phyloP scores from a whole-genome alignment of 2,797 vertebrate species.

The Falco naumanni region DNA sequence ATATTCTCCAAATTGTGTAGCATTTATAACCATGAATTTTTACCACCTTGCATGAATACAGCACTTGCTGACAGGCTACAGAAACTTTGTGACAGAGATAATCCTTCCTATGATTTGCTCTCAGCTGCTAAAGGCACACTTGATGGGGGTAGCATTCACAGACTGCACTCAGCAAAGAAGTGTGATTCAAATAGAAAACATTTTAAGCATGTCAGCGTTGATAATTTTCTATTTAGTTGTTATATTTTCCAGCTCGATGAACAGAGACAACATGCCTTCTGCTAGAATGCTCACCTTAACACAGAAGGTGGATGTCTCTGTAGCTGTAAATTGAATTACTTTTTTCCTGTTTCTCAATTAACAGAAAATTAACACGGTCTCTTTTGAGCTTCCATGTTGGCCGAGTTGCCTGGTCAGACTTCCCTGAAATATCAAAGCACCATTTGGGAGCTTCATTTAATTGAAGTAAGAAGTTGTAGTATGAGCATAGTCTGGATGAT shows the following conservation, averaged over 20 bases:
- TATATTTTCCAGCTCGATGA: not conserved
- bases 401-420: not conserved
- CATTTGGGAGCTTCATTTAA: not conserved
- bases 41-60: not conserved
- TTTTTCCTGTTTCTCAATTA: not conserved
- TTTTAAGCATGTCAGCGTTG: not conserved
- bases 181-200: not conserved
- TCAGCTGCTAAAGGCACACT: not conserved
- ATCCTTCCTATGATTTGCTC: not conserved
- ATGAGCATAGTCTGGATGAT: not conserved
- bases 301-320: not conserved
- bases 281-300: not conserved
- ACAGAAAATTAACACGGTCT: not conserved
- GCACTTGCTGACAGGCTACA: not conserved
- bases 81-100: not conserved
- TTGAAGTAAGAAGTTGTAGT: not conserved
- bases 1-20: not conserved
- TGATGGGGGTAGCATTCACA: not conserved
- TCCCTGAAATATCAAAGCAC: not conserved
- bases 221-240: conserved; percentile 13
- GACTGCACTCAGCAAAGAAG: not conserved
- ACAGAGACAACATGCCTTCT: not conserved
- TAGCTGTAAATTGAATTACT: conserved; percentile 1
- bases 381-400: not conserved
- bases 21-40: not conserved